Base-by-base conservation (phyloP, 1,140 invertebrate genomes). In the Idris sp. region DNA sequence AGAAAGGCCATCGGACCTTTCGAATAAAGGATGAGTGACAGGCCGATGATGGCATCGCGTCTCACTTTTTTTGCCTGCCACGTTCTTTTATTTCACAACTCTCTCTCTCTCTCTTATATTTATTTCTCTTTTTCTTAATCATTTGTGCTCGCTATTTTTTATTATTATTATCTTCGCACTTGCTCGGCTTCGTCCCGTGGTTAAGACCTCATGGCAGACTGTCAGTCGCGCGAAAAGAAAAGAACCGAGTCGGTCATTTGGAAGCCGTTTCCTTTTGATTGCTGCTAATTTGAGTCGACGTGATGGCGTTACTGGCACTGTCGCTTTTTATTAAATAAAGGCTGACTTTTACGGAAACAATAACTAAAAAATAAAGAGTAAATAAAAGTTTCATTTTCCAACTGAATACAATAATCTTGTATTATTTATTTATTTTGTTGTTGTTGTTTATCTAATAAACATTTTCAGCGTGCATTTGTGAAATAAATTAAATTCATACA, bases 31-130 rank as follows among this genome's bases (percentile, higher is more conserved):
- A 48, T 64, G 67, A 65, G 72, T 56, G 67, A 64, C 79, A 81
- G 80, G 81, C 69, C 69, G 82, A 85, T 83, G 83, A 83, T 83
- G 84, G 81, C 82, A 76, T 83, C 81, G 80, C 78, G 80, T 82
- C 81, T 41, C 28, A 16, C 38, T 41, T 18, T 53, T 71, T 59
- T 69, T 61, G 11, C 33, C n/a, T 30, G 38, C 48, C 38, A 19
- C 31, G 38, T 76, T 69, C 68, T 71, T 69, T 73, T 69, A 65
- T 74, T 61, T 61, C 49, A 46, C 33, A 41, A 56, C 54, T 49
- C 56, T 38, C 81, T 74, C 69, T 80, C 62, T 51, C 58, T 65
- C 38, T 16, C n/a, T n/a, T n/a, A n/a, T n/a, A n/a, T n/a, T n/a
- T n/a, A n/a, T n/a, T n/a, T n/a, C n/a, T 69, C 40, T 19, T 53